phyloP scores from a whole-genome alignment of 2,888 invertebrate genomes.

The Alloscopus bannaensis region DNA sequence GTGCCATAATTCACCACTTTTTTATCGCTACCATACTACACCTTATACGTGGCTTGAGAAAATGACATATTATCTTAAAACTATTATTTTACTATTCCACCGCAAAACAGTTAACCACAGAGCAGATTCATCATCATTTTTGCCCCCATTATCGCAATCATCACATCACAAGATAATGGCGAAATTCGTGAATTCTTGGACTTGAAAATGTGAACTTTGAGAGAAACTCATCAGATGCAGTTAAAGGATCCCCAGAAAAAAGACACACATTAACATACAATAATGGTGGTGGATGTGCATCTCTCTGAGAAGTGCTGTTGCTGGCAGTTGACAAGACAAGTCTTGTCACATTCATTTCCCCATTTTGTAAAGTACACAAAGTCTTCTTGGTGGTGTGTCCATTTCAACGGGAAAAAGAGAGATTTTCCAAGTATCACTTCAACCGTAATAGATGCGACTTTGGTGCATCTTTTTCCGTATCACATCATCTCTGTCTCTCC shows the following conservation, averaged over 20 bases:
- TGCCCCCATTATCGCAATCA: conserved; percentile 34
- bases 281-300: conserved; percentile 2
- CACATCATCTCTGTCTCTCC: background rate
- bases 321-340: conserved; percentile 48
- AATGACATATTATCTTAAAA: conserved; percentile 49
- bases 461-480: background rate
- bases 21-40: too few relatives aligned
- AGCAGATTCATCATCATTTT: conserved; percentile 51
- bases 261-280: conserved; percentile 12
- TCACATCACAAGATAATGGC: conserved; percentile 22
- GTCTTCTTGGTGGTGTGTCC: conserved; percentile 22
- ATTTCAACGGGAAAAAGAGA: conserved; percentile 18
- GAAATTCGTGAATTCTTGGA: too few relatives aligned
- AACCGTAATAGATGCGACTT: background rate
- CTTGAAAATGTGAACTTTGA: too few relatives aligned
- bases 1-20: too few relatives aligned
- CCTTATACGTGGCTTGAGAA: conserved; percentile 32
- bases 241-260: background rate
- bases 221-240: too few relatives aligned
- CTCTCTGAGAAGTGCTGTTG: conserved; percentile 11
- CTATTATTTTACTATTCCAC: conserved; percentile 55
- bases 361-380: conserved; percentile 28
- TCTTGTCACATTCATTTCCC: conserved; percentile 45
- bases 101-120: conserved; percentile 59
- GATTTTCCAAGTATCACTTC: background rate